Evolutionary conservation across 2,797 vertebrate genomes (phyloP), one percentile per base, ranked within the genome.

Genomic region (Bufotes viridis): DNA sequence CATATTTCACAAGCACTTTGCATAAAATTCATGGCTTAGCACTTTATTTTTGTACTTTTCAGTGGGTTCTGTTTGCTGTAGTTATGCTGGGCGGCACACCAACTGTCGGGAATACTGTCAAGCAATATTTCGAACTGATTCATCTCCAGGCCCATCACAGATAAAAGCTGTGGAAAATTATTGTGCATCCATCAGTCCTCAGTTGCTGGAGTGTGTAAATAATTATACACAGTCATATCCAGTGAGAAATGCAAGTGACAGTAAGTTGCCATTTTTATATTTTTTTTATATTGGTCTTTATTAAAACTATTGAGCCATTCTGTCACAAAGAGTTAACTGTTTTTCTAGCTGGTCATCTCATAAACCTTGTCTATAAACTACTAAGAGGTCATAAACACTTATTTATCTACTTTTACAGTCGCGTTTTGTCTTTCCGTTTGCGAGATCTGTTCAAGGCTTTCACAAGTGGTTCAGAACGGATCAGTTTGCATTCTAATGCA

Each of bases 141-240:
- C 98, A 0, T 98, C 98, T 65, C 98, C 98, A 86, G 98, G 97
- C 0, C 95, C 97, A 49, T 99, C 98, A 61, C 98, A 99, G 93
- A 99, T 99, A 92, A 98, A 95, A 90, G 96, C 98, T 0, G 97
- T 99, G 91, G 97, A 96, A 91, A 98, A 96, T 87, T 99, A 98
- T 91, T 99, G 98, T 92, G 96, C 97, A 29, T 96, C 96, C 69
- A 94, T 98, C 91, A 98, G 97, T 78, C 93, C 97, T n/a, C 96
- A 97, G 90, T 94, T 99, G 89, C 96, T 99, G 90, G 93, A 95
- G 94, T 99, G 98, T 70, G 97, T 99, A 90, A 96, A 95, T 92
- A 99, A 99, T 95, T 99, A 99, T 87, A 99, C 98, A 74, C 97
- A 98, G 88, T 98, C 98, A 20, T 99, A 98, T 91, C 98, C 98